Evolutionary conservation across 2,797 vertebrate species (phyloP).

Genomic region (Brotula barbata): DNA sequence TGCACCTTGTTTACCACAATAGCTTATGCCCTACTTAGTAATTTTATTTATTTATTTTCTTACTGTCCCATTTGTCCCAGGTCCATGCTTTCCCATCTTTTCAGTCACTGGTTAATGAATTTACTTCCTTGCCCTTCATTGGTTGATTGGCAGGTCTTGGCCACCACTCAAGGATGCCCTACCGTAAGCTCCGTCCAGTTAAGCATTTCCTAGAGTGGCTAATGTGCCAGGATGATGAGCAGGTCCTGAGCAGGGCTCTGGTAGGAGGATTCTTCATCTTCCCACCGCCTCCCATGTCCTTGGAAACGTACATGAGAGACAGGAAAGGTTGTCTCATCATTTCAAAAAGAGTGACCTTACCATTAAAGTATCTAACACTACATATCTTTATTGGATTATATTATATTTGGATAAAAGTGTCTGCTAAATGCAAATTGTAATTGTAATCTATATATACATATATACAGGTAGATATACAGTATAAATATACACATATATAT

Average conservation of each 20-base stretch:
- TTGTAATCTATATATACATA: too few relatives aligned
- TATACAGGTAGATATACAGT: too few relatives aligned
- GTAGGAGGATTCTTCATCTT: constrained; percentile 77
- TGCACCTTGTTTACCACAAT: too few relatives aligned
- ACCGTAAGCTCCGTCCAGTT: constrained; percentile 68
- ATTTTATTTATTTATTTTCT: too few relatives aligned
- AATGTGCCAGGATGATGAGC: constrained; percentile 62
- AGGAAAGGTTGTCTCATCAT: constrained; percentile 47
- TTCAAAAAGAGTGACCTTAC: neutral
- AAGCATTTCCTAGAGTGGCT: constrained; percentile 73
- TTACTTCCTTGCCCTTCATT: constrained; percentile 16
- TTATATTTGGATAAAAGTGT: too few relatives aligned
- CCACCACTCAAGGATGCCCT: constrained; percentile 73
- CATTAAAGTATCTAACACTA: neutral
- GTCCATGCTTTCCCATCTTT: too few relatives aligned
- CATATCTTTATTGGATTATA: too few relatives aligned
- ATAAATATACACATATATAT: too few relatives aligned
- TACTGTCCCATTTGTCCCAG: too few relatives aligned
- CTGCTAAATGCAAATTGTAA: too few relatives aligned
- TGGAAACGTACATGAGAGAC: constrained; percentile 72
- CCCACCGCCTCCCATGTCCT: constrained; percentile 72
- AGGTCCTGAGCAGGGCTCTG: constrained; percentile 67
- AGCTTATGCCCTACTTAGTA: too few relatives aligned
- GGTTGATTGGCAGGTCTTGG: constrained; percentile 52
- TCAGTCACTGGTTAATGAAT: neutral